Conservation (phyloP, 2,888 invertebrate genomes). For the Lasioglossum lativentre region DNA sequence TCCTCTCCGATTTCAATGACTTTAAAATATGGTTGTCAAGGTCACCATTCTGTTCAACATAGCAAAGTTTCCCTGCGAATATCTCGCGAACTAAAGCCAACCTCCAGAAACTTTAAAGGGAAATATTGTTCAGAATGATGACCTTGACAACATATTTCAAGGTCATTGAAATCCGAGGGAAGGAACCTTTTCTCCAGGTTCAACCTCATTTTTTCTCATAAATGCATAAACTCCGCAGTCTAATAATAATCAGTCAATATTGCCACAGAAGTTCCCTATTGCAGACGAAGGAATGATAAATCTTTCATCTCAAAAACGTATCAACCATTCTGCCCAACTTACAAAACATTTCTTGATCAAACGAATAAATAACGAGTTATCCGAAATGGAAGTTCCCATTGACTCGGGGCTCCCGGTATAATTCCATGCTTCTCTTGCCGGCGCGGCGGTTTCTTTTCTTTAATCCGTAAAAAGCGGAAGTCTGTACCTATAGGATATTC, state of each 20-base stretch:
- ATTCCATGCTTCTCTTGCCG: not conserved
- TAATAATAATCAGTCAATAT: not conserved
- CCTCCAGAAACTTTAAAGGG: no score
- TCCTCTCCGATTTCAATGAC: no score
- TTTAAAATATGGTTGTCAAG: no score
- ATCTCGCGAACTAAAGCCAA: no score
- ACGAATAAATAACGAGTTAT: not conserved
- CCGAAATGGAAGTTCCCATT: not conserved
- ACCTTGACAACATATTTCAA: no score
- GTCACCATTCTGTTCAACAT: no score
- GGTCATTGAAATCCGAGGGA: no score
- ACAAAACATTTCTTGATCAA: not conserved
- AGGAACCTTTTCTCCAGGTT: no score
- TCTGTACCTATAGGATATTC: not conserved
- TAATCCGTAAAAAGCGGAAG: constrained; percentile 8
- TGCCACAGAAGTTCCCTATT: not conserved
- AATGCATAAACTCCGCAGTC: no score
- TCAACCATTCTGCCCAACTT: not conserved
- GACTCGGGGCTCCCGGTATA: not conserved
- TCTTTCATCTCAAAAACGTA: not conserved
- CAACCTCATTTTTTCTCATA: no score
- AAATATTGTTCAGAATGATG: no score
- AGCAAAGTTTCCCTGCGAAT: no score
- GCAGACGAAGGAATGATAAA: not conserved
- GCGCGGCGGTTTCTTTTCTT: not conserved